Evolutionary conservation across 2,888 invertebrate genomes (phyloP).

Genomic region (Eupithecia vulgata): DNA sequence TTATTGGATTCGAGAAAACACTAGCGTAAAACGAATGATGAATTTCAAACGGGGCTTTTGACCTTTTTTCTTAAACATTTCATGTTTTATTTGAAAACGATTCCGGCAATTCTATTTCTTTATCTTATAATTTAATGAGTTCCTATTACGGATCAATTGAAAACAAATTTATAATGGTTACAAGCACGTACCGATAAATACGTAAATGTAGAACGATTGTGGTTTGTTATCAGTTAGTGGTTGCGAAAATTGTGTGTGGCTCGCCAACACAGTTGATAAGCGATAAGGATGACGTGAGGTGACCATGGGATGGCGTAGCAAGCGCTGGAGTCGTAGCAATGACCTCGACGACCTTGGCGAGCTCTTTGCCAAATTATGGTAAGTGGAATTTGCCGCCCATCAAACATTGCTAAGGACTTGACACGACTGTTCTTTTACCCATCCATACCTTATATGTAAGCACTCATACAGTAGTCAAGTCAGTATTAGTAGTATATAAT

Average conservation of each 20-base stretch:
- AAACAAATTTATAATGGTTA: slow-evolving; percentile 9
- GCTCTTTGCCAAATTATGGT: slow-evolving; percentile 56
- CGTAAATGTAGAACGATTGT: slow-evolving; percentile 6
- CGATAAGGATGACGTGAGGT: slow-evolving; percentile 42
- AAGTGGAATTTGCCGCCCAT: slow-evolving; percentile 52
- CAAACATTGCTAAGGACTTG: slow-evolving; percentile 15
- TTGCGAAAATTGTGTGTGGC: slow-evolving; percentile 27
- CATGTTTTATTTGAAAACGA: slow-evolving; percentile 22
- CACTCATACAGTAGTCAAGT: not conserved
- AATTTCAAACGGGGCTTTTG: slow-evolving; percentile 36
- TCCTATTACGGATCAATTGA: slow-evolving; percentile 18
- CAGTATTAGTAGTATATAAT: no score
- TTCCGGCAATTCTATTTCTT: slow-evolving; percentile 27
- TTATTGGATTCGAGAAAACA: slow-evolving; percentile 36
- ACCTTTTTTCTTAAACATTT: slow-evolving; percentile 27
- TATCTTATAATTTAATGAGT: slow-evolving; percentile 31
- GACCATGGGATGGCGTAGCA: slow-evolving; percentile 56
- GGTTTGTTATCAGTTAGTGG: slow-evolving; percentile 14
- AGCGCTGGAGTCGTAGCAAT: slow-evolving; percentile 55
- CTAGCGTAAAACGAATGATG: slow-evolving; percentile 35
- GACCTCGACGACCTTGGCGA: slow-evolving; percentile 64
- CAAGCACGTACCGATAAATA: slow-evolving; percentile 3
- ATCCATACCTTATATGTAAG: not conserved
- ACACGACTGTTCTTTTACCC: not conserved
- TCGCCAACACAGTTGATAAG: slow-evolving; percentile 34